Evolutionary conservation across 1,140 invertebrate genomes (phyloP).

Genomic region (Euglossa dilemma): DNA sequence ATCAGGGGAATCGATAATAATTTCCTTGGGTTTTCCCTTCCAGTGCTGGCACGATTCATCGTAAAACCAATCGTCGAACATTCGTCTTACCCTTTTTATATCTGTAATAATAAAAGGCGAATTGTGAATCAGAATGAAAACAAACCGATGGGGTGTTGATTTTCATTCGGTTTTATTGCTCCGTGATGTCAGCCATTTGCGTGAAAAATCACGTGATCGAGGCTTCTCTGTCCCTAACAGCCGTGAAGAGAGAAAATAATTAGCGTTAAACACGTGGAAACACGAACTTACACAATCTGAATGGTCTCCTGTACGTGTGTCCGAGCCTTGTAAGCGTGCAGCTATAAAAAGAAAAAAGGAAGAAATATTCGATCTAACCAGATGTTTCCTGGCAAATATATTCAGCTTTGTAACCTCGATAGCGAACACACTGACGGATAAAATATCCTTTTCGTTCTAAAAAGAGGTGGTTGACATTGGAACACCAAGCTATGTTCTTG

Average conservation of each 20-base stretch:
- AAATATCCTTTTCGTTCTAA: constrained; percentile 1
- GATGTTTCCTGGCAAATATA: not conserved
- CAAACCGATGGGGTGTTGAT: not conserved
- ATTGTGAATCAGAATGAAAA: not conserved
- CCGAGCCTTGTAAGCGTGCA: not conserved
- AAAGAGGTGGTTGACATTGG: constrained; percentile 19
- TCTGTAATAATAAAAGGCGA: not conserved
- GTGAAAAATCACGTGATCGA: not conserved
- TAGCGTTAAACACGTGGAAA: not conserved
- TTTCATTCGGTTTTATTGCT: not conserved
- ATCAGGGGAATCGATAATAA: not conserved
- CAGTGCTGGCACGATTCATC: not conserved
- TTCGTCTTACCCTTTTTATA: not conserved
- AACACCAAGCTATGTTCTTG: not conserved
- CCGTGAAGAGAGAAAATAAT: not conserved
- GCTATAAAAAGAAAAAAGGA: not conserved
- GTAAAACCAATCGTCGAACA: not conserved
- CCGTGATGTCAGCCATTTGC: not conserved
- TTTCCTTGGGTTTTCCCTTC: not conserved
- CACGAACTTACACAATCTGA: not conserved
- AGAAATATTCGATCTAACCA: not conserved
- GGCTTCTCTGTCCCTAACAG: not conserved
- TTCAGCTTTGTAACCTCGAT: constrained; percentile 15
- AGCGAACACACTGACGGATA: not conserved
- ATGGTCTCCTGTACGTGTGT: not conserved